Conservation (phyloP, 2,888 invertebrate genomes). For the Priocnemis perturbator region DNA sequence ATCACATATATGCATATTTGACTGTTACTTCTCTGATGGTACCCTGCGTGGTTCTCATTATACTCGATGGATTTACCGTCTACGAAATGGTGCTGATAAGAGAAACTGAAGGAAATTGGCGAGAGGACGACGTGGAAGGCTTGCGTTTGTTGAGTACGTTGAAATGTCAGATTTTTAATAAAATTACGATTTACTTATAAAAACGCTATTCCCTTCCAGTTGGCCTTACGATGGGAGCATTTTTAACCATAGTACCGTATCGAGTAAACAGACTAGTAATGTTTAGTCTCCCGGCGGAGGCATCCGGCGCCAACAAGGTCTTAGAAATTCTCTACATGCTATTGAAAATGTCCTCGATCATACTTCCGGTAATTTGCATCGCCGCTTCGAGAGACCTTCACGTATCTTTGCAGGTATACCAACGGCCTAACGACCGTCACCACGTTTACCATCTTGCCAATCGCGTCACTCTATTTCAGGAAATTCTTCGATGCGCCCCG, state of each 20-base stretch:
- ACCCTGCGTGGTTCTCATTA: constrained; percentile 52
- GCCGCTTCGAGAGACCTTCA: constrained; percentile 45
- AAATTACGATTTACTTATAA: background rate
- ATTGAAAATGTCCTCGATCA: constrained; percentile 55
- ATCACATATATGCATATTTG: constrained; percentile 57
- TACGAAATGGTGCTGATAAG: constrained; percentile 35
- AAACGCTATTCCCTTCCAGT: constrained; percentile 42
- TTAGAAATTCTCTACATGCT: constrained; percentile 57
- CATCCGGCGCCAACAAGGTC: constrained; percentile 51
- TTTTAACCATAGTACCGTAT: constrained; percentile 61
- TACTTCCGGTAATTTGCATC: constrained; percentile 57
- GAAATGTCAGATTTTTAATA: background rate
- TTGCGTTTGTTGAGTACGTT: constrained; percentile 30
- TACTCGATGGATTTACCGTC: constrained; percentile 52
- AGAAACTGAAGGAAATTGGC: constrained; percentile 35
- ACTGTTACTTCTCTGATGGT: constrained; percentile 58
- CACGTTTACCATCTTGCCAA: background rate
- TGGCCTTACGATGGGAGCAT: constrained; percentile 53
- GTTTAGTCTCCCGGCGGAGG: constrained; percentile 47
- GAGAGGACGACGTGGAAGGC: constrained; percentile 17
- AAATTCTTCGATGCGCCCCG: constrained; percentile 10
- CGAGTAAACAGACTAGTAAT: constrained; percentile 56
- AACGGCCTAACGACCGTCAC: background rate
- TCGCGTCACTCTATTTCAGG: background rate
- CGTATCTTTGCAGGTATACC: constrained; percentile 26